These are phyloP conservation scores for Parasteatoda tepidariorum DNA, from an alignment of 1,140 invertebrate genomes.

Conservation along the genomic window DNA sequence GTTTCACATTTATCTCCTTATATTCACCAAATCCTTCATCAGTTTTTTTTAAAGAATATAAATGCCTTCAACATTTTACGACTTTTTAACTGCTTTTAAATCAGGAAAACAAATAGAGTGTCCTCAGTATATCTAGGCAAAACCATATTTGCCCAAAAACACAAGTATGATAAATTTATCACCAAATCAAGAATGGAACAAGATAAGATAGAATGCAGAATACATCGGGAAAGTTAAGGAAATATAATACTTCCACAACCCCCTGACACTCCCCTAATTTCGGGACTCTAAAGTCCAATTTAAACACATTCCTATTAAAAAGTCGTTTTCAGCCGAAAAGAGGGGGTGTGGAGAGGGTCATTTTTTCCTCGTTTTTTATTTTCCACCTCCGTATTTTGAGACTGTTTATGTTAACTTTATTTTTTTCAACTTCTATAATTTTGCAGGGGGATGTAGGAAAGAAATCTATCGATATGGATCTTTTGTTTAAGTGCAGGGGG, in stretches of 20 bases:
- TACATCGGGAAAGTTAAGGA: conserved; percentile 28
- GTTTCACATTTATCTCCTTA: too few relatives aligned
- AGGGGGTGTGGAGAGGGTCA: conserved; percentile 18
- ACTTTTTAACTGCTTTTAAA: neutral
- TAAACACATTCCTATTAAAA: conserved; percentile 59
- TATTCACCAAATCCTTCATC: too few relatives aligned
- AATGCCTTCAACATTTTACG: too few relatives aligned
- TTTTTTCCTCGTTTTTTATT: conserved; percentile 59
- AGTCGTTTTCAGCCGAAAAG: conserved; percentile 35
- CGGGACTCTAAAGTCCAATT: conserved; percentile 52
- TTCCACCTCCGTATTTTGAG: conserved; percentile 22
- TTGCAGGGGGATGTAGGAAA: conserved; percentile 25
- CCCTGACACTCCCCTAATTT: conserved; percentile 40
- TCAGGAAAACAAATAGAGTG: neutral
- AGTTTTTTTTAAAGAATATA: too few relatives aligned
- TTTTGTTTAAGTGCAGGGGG: conserved; percentile 25
- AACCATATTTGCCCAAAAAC: conserved; percentile 14
- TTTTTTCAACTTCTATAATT: conserved; percentile 10
- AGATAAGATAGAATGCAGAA: conserved; percentile 30
- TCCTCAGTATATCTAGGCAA: neutral
- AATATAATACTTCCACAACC: conserved; percentile 24
- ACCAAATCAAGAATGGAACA: conserved; percentile 48
- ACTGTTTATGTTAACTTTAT: conserved; percentile 14
- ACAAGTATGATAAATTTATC: conserved; percentile 56
- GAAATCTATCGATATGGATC: conserved; percentile 46